A percentile compares a stretch with the other conserved stretches of the same genome.
These are phyloP conservation scores for Sycophila sp. DNA, from an alignment of 1,140 invertebrate species.

Conservation along the genomic window DNA sequence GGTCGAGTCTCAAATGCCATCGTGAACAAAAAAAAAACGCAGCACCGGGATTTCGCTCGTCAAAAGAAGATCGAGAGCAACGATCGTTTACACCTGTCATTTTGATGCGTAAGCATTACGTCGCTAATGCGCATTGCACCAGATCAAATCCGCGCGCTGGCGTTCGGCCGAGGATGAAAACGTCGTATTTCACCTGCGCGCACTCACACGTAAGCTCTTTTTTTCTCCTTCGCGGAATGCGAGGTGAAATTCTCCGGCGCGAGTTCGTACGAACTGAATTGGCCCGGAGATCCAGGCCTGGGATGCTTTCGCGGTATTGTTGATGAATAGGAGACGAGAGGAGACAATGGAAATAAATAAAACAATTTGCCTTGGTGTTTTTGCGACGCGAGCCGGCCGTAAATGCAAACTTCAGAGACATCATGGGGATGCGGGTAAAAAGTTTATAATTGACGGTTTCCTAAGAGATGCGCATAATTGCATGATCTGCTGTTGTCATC, in stretches of 20 bases:
- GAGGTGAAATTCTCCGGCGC: conserved; percentile 12
- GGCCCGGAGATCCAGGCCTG: too few relatives aligned
- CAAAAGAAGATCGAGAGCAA: conserved; percentile 28
- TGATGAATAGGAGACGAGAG: too few relatives aligned
- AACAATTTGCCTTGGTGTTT: too few relatives aligned
- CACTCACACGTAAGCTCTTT: conserved; percentile 45
- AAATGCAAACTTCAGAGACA: too few relatives aligned
- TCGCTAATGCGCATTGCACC: conserved; percentile 38
- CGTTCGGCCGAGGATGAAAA: conserved; percentile 30
- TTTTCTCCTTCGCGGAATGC: conserved; percentile 56
- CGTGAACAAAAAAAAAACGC: conserved; percentile 5
- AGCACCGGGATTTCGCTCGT: not conserved
- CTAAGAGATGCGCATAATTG: too few relatives aligned
- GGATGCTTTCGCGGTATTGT: too few relatives aligned
- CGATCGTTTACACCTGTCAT: conserved; percentile 33
- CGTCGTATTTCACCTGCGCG: conserved; percentile 46
- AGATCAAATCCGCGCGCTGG: conserved; percentile 1
- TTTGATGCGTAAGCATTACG: conserved; percentile 45
- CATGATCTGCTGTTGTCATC: too few relatives aligned
- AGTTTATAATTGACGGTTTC: too few relatives aligned
- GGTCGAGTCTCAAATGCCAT: conserved; percentile 13
- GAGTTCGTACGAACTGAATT: not conserved
- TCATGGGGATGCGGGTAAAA: too few relatives aligned
- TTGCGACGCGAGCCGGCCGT: too few relatives aligned
- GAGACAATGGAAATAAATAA: too few relatives aligned